Evolutionary conservation across 2,797 vertebrate species (phyloP).

Genomic region (Tokudaia tokunoshimensis): DNA sequence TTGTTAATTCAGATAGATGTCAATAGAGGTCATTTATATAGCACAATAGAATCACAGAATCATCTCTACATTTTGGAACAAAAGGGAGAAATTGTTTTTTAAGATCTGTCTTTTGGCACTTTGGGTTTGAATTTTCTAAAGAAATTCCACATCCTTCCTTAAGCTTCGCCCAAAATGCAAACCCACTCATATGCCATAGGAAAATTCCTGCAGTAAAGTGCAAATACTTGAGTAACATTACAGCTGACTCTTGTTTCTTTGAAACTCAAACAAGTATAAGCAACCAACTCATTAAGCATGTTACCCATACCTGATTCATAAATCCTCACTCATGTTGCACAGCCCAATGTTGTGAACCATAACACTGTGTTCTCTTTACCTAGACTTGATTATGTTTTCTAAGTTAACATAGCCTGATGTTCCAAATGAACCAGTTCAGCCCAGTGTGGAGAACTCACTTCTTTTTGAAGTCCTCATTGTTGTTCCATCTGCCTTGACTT

Average conservation of each 20-base stretch:
- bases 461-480: accelerated
- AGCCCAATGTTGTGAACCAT: background rate
- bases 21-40: background rate
- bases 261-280: background rate
- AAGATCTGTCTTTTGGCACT: background rate
- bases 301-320: background rate
- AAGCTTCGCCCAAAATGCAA: background rate
- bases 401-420: accelerated
- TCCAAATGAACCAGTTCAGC: background rate
- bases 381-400: background rate
- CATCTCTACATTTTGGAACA: background rate
- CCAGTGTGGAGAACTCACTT: background rate
- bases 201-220: background rate
- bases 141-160: background rate
- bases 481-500: accelerated
- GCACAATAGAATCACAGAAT: background rate
- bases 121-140: background rate
- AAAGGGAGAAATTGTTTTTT: background rate
- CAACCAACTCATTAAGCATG: background rate
- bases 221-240: background rate
- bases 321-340: background rate
- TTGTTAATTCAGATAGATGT: background rate
- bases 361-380: background rate
- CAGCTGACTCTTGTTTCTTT: background rate
- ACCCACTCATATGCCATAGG: background rate